Percentiles rank a stretch among this genome's conserved stretches.
phyloP scores from a whole-genome alignment of 2,888 invertebrate genomes.

The Bellardia pandia region DNA sequence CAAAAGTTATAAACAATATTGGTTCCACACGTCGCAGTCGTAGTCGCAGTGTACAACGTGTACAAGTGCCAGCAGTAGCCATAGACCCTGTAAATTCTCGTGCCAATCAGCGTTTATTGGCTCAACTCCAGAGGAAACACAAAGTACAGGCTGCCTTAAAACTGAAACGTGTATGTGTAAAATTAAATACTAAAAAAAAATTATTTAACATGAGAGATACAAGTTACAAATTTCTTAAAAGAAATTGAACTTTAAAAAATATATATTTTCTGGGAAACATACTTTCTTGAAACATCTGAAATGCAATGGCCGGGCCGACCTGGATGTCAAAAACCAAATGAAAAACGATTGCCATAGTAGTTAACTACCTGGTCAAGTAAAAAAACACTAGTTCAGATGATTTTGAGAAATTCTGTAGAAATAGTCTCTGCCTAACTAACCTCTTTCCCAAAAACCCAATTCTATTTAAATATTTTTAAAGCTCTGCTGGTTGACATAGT shows the following conservation, averaged over 20 bases:
- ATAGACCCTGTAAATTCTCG: constrained; percentile 76
- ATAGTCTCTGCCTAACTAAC: constrained; percentile 50
- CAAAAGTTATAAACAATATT: constrained; percentile 57
- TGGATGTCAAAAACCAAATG: constrained; percentile 3
- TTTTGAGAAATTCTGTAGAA: constrained; percentile 46
- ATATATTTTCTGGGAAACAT: not conserved
- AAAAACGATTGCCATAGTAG: not conserved
- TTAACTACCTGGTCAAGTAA: not conserved
- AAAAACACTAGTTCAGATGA: constrained; percentile 4
- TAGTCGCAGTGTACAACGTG: constrained; percentile 76
- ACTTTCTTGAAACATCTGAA: constrained; percentile 51
- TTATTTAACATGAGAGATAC: constrained; percentile 16
- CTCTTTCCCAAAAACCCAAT: constrained; percentile 65
- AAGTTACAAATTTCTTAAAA: constrained; percentile 12
- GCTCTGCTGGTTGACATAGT: not conserved
- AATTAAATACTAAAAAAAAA: not conserved
- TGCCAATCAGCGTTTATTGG: constrained; percentile 81
- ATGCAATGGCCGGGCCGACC: constrained; percentile 38
- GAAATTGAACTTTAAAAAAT: constrained; percentile 13
- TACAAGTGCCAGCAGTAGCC: constrained; percentile 56
- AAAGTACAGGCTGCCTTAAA: constrained; percentile 83
- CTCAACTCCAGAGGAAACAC: constrained; percentile 82
- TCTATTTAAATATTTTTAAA: constrained; percentile 58
- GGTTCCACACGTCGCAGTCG: constrained; percentile 73
- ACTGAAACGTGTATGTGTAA: constrained; percentile 83